phyloP scores from a whole-genome alignment of 2,797 vertebrate species.

The Hirundo rustica region DNA sequence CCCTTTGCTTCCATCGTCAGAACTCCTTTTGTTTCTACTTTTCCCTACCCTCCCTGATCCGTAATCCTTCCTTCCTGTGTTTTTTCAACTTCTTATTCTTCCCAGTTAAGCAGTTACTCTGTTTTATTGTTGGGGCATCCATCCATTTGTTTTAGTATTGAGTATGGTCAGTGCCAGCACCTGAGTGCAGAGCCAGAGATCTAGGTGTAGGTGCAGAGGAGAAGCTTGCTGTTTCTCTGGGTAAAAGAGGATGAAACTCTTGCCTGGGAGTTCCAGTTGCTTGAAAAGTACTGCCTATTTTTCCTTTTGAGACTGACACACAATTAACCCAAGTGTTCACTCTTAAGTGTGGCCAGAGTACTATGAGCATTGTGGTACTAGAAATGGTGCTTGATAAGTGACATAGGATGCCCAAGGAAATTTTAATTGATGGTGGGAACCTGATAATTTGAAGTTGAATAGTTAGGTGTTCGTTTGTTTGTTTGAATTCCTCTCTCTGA shows the following conservation, averaged over 20 bases:
- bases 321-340: neutral
- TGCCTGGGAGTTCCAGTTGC: neutral
- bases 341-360: neutral
- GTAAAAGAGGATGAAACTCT: neutral
- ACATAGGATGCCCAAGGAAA: neutral
- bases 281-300: neutral
- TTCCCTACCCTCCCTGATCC: neutral
- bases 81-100: neutral
- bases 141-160: neutral
- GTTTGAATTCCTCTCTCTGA: neutral
- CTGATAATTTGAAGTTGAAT: neutral
- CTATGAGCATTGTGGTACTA: neutral
- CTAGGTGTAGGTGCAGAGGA: neutral
- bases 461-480: neutral
- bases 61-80: neutral
- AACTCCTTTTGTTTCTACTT: neutral
- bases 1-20: rapidly evolving
- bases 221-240: neutral
- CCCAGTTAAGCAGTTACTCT: neutral
- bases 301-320: neutral
- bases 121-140: neutral
- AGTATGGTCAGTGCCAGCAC: neutral
- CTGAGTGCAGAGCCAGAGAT: neutral
- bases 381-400: neutral
- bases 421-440: neutral